Conservation (phyloP, 30 jellyfish, hydroid and myxozoan genomes). For the Hydra vulgaris region DNA sequence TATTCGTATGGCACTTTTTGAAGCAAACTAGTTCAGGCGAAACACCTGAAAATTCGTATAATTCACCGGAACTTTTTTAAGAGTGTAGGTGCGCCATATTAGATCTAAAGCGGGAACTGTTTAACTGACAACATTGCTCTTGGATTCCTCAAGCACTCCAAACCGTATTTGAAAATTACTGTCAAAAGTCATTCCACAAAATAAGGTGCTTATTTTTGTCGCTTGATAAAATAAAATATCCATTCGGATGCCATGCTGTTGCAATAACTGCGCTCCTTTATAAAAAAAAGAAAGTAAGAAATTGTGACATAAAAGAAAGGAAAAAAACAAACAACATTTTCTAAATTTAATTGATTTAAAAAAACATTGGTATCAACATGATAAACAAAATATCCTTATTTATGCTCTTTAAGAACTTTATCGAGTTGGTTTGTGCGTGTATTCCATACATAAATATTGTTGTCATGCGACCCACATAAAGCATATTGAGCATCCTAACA, state of each 20-base stretch:
- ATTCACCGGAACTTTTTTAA: too few species aligned
- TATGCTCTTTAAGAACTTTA: slow-evolving; percentile 78
- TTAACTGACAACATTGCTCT: too few species aligned
- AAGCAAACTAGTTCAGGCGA: too few species aligned
- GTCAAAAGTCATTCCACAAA: slow-evolving; percentile 79
- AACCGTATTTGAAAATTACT: too few species aligned
- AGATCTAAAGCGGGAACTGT: too few species aligned
- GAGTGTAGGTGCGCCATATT: too few species aligned
- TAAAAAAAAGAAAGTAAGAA: background rate
- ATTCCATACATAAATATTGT: slow-evolving; percentile 76
- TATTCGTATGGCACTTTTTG: too few species aligned
- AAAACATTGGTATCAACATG: too few species aligned
- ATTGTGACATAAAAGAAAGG: background rate
- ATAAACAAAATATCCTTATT: slow-evolving; percentile 35
- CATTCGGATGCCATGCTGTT: slow-evolving; percentile 97
- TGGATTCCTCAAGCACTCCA: too few species aligned
- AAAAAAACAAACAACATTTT: too few species aligned
- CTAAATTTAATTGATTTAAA: too few species aligned
- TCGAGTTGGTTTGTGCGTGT: slow-evolving; percentile 69
- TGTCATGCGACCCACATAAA: slow-evolving; percentile 93
- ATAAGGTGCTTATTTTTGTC: slow-evolving; percentile 76
- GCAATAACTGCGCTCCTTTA: slow-evolving; percentile 76
- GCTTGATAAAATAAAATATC: slow-evolving; percentile 47
- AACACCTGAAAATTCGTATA: too few species aligned
- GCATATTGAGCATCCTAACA: slow-evolving; percentile 91